A percentile compares a stretch with the other conserved stretches of the same genome.
phyloP scores from a whole-genome alignment of 2,113 vertebrate species.

The Nothobranchius furzeri region DNA sequence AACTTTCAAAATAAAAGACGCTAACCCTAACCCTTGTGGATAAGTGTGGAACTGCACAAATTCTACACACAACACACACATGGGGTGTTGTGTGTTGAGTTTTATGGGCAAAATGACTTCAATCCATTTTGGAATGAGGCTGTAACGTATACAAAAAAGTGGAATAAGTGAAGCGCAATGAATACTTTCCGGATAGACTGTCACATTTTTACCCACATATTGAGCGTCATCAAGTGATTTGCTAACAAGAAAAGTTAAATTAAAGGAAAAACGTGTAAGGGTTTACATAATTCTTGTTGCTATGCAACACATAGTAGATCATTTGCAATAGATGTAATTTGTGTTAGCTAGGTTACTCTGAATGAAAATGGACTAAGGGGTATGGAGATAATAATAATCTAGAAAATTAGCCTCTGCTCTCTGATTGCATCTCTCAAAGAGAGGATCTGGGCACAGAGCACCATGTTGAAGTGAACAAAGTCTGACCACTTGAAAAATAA shows the following conservation, averaged over 20 bases:
- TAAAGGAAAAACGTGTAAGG: slow-evolving; percentile 36
- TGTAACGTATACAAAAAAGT: too few relatives aligned
- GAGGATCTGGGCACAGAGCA: slow-evolving; percentile 18
- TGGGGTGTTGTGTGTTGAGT: too few relatives aligned
- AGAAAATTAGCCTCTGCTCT: slow-evolving; percentile 49
- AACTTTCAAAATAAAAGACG: too few relatives aligned
- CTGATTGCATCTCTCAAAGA: slow-evolving; percentile 34
- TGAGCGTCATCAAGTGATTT: slow-evolving; percentile 23
- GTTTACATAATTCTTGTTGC: slow-evolving; percentile 59
- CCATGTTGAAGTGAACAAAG: not conserved
- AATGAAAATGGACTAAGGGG: slow-evolving; percentile 42
- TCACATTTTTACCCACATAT: slow-evolving; percentile 2
- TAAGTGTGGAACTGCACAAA: too few relatives aligned
- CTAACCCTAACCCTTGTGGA: too few relatives aligned
- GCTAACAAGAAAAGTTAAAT: slow-evolving; percentile 16
- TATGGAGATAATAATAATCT: slow-evolving; percentile 57
- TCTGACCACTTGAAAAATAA: not conserved
- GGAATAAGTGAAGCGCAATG: too few relatives aligned
- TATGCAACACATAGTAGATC: slow-evolving; percentile 56
- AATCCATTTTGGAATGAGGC: too few relatives aligned
- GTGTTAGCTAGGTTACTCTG: slow-evolving; percentile 43
- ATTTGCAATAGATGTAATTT: slow-evolving; percentile 66
- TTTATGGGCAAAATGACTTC: too few relatives aligned
- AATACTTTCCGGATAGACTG: too few relatives aligned
- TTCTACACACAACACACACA: too few relatives aligned